Percentiles rank a stretch among this genome's conserved stretches.
Conservation (phyloP, 2,888 invertebrate genomes). For the Zeuzera pyrina region DNA sequence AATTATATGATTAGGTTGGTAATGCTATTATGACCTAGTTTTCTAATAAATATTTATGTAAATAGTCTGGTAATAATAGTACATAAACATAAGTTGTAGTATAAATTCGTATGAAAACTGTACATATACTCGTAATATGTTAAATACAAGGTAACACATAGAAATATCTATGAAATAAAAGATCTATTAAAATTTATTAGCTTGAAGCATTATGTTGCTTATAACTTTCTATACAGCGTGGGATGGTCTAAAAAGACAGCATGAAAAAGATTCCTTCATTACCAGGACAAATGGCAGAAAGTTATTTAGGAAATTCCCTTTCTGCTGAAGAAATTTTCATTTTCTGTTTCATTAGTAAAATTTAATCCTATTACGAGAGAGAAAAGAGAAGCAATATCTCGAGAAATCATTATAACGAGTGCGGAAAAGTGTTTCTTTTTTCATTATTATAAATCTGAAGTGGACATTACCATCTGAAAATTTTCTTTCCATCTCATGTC, state of each 20-base stretch:
- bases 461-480: neutral
- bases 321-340: slow-evolving; percentile 49
- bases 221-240: no score
- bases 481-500: neutral
- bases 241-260: slow-evolving; percentile 3
- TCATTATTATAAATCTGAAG: slow-evolving; percentile 1
- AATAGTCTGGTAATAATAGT: no score
- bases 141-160: no score
- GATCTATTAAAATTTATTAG: no score
- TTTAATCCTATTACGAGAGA: slow-evolving; percentile 55
- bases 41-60: no score
- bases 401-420: slow-evolving; percentile 42
- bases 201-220: no score
- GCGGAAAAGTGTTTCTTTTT: slow-evolving; percentile 34
- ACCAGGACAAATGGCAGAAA: slow-evolving; percentile 48
- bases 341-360: slow-evolving; percentile 66
- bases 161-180: no score
- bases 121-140: no score
- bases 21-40: no score
- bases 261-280: slow-evolving; percentile 34
- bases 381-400: slow-evolving; percentile 43
- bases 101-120: no score
- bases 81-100: no score
- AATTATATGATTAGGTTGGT: no score
- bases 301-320: slow-evolving; percentile 50